Conservation (phyloP, 2,888 invertebrate species). For the Ecdyonurus torrentis region DNA sequence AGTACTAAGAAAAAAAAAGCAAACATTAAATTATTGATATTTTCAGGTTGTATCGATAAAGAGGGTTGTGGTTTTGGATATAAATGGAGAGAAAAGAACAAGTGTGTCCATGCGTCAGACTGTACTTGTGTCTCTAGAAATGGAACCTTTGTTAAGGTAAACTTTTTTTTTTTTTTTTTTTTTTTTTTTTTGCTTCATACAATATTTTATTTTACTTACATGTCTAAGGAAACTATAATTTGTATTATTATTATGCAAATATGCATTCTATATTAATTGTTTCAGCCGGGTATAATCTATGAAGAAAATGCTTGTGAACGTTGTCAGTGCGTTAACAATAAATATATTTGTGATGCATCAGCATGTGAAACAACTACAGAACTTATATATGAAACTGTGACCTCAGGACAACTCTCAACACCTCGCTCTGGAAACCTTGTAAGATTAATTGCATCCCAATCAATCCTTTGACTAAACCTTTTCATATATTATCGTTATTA, state of each 20-base stretch:
- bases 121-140: slow-evolving; percentile 56
- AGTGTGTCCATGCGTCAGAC: slow-evolving; percentile 53
- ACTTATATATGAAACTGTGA: neutral
- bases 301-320: slow-evolving; percentile 43
- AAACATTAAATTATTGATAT: neutral
- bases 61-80: slow-evolving; percentile 37
- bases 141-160: slow-evolving; percentile 46
- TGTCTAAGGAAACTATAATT: too few relatives aligned
- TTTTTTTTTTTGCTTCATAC: slow-evolving; percentile 8
- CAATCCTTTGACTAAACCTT: too few relatives aligned
- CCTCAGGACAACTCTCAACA: neutral
- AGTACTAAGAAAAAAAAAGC: too few relatives aligned
- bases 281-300: slow-evolving; percentile 49
- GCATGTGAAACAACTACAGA: slow-evolving; percentile 24
- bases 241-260: too few relatives aligned
- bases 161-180: neutral
- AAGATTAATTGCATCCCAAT: too few relatives aligned
- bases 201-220: too few relatives aligned
- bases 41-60: slow-evolving; percentile 21
- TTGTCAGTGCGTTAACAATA: slow-evolving; percentile 69
- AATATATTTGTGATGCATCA: slow-evolving; percentile 46
- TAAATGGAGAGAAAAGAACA: slow-evolving; percentile 51
- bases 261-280: too few relatives aligned
- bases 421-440: neutral
- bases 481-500: too few relatives aligned